Percentiles rank a stretch among this genome's conserved stretches.
Evolutionary conservation across 2,888 invertebrate species (phyloP).

Genomic region (Zaprionus bogoriensis): DNA sequence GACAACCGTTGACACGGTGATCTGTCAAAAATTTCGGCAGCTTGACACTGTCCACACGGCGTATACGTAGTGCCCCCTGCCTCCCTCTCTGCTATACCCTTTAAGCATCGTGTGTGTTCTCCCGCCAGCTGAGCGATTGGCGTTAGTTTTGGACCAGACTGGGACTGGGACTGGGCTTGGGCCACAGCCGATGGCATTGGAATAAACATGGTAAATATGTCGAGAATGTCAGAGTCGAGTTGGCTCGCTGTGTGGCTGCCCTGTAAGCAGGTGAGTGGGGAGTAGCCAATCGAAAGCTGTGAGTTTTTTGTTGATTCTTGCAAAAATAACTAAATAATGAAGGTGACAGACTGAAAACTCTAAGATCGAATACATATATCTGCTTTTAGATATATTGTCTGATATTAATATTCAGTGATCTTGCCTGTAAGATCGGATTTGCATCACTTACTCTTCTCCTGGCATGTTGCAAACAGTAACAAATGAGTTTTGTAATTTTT

Average conservation of each 20-base stretch:
- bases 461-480: too few species aligned
- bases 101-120: constrained; percentile 18
- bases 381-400: too few species aligned
- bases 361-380: too few species aligned
- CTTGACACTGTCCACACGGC: constrained; percentile 35
- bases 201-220: constrained; percentile 32
- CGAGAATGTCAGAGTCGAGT: constrained; percentile 7
- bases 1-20: constrained; percentile 64
- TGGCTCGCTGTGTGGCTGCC: not conserved
- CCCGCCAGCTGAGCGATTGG: constrained; percentile 18
- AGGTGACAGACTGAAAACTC: too few species aligned
- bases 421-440: too few species aligned
- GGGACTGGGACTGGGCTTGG: too few species aligned
- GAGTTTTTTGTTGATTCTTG: not conserved
- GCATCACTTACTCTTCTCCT: too few species aligned
- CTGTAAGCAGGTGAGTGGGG: not conserved
- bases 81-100: not conserved
- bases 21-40: constrained; percentile 69
- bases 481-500: too few species aligned
- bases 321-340: too few species aligned
- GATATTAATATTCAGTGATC: too few species aligned
- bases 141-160: not conserved
- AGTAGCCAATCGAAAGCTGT: not conserved
- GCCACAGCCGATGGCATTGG: too few species aligned
- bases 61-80: constrained; percentile 32